Evolutionary conservation across 2,888 invertebrate species (phyloP), one percentile per base, ranked within the genome.

Genomic region (Chorisops tibialis): DNA sequence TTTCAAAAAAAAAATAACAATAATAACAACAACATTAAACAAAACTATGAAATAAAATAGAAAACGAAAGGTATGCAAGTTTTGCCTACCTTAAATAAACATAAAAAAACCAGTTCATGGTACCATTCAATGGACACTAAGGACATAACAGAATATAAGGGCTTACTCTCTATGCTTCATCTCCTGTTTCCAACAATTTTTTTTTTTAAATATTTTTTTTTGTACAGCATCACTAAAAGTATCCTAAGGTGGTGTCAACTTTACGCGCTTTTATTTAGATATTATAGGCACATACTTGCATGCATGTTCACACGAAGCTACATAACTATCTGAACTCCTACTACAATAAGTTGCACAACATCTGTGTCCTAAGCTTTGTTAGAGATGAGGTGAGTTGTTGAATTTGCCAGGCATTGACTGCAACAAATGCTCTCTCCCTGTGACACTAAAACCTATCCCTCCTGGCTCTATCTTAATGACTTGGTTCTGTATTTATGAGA

Each of bases 381-480:
- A 30, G 30, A 30, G 30, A 9, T n/a, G n/a, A n/a, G n/a, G n/a
- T n/a, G n/a, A n/a, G n/a, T n/a, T 30, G 30, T 30, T 30, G 30
- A 30, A 30, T 30, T n/a, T n/a, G 9, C 30, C 2, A 30, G n/a
- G 9, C 30, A 30, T 30, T 30, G 30, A 30, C 30, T 30, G 1
- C 30, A 30, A 30, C 30, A 30, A 30, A 5, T 30, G 9, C 30
- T 21, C 18, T n/a, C n/a, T n/a, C n/a, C n/a, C n/a, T 14, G 41
- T 39, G 21, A 22, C 24, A 54, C 39, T 54, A 37, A 47, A 59
- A 22, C 38, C 18, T 50, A 61, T 52, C 50, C 59, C 61, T 51
- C 30, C 22, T 30, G 61, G 61, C 52, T 47, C 14, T 58, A 49
- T 59, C 64, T 61, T 64, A 64, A 64, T 64, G 64, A 64, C 45